Percentiles rank a stretch among this genome's conserved stretches.
Conservation (phyloP, 2,113 vertebrate species). For the Vimba vimba region DNA sequence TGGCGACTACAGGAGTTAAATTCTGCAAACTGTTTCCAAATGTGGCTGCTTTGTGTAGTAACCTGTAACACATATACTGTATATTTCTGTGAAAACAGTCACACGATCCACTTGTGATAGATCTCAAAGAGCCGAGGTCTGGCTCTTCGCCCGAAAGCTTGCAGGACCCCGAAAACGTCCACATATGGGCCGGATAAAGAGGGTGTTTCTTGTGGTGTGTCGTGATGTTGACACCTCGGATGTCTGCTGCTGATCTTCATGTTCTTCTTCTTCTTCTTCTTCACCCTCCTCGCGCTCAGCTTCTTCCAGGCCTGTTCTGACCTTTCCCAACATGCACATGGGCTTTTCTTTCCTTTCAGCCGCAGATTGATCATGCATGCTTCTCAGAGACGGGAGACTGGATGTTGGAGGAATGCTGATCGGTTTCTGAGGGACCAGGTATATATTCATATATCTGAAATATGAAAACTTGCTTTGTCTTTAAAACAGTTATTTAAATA, state of each 20-base stretch:
- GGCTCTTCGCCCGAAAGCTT: neutral
- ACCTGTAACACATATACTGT: neutral
- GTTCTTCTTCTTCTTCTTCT: neutral
- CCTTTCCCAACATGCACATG: neutral
- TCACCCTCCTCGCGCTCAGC: neutral
- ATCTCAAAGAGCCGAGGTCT: neutral
- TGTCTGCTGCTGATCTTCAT: slow-evolving; percentile 49
- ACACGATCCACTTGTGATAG: neutral
- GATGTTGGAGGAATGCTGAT: slow-evolving; percentile 12
- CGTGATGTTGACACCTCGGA: slow-evolving; percentile 64
- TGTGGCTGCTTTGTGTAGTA: neutral
- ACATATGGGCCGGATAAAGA: slow-evolving; percentile 72
- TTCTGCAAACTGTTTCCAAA: neutral
- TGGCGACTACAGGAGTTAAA: neutral
- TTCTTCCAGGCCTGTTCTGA: slow-evolving; percentile 1
- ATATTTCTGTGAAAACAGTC: neutral
- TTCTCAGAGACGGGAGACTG: neutral
- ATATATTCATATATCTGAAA: too few species aligned
- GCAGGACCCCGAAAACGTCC: neutral
- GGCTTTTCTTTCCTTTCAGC: neutral
- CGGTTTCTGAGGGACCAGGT: neutral
- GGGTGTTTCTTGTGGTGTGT: slow-evolving; percentile 59
- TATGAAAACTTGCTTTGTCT: neutral
- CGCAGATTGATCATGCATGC: neutral
- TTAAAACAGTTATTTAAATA: neutral